These are phyloP conservation scores for Odontocerum albicorne DNA, from an alignment of 2,888 invertebrate genomes.

Conservation along the genomic window DNA sequence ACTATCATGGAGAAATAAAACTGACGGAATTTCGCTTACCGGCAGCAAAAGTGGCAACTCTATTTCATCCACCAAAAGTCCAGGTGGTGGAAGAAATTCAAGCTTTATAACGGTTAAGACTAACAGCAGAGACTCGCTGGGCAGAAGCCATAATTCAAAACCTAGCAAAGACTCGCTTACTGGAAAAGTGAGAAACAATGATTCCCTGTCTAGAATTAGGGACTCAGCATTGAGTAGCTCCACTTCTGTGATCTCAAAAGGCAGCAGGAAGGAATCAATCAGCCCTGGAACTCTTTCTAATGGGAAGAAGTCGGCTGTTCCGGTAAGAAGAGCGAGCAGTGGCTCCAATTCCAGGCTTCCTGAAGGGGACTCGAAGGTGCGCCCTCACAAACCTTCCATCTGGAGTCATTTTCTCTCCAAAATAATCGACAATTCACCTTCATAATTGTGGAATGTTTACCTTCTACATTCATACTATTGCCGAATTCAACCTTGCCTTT, in stretches of 20 bases:
- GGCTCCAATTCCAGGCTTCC: constrained; percentile 47
- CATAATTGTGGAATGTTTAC: constrained; percentile 33
- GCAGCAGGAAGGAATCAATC: constrained; percentile 38
- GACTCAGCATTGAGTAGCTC: constrained; percentile 38
- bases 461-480: constrained; percentile 5
- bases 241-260: constrained; percentile 27
- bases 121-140: constrained; percentile 27
- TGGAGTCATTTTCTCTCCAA: constrained; percentile 65
- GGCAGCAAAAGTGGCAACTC: constrained; percentile 44
- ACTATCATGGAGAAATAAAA: constrained; percentile 48
- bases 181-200: constrained; percentile 54
- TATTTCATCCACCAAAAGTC: constrained; percentile 42
- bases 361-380: constrained; percentile 67
- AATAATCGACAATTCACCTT: constrained; percentile 58
- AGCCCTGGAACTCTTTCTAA: constrained; percentile 37
- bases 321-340: constrained; percentile 43
- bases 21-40: constrained; percentile 40
- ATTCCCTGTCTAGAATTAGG: constrained; percentile 51
- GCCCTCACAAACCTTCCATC: constrained; percentile 66
- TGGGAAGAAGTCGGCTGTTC: constrained; percentile 38
- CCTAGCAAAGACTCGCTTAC: constrained; percentile 55
- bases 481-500: constrained; percentile 30
- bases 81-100: constrained; percentile 41
- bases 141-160: constrained; percentile 42
- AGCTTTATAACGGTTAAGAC: constrained; percentile 42